phyloP scores from a whole-genome alignment of 2,888 invertebrate genomes.

The Metellina segmentata region DNA sequence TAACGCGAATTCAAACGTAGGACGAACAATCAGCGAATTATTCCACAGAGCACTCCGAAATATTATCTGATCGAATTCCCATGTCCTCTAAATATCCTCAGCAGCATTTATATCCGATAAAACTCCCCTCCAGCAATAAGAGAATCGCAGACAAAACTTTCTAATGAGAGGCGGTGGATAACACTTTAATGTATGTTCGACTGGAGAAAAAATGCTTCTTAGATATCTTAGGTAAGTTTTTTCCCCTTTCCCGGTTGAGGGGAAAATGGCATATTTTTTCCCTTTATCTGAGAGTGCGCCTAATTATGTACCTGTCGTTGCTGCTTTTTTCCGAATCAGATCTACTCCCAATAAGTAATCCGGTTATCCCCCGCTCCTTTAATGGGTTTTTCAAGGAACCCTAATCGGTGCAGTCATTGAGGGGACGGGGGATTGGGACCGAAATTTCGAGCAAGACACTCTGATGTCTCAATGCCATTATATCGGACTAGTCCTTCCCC shows the following conservation, averaged over 20 bases:
- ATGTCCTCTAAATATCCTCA: background rate
- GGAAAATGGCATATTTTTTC: conserved; percentile 41
- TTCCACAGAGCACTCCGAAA: background rate
- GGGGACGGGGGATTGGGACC: conserved; percentile 11
- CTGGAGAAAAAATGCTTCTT: conserved; percentile 40
- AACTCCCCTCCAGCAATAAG: background rate
- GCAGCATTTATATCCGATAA: conserved; percentile 27
- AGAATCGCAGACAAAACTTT: conserved; percentile 14
- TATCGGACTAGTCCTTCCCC: background rate
- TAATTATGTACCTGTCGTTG: conserved; percentile 60
- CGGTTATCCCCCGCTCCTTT: conserved; percentile 38
- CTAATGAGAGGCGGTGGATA: conserved; percentile 54
- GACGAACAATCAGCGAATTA: background rate
- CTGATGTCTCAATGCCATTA: background rate
- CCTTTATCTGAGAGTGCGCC: conserved; percentile 41
- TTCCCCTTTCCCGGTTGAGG: background rate
- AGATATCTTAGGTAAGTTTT: conserved; percentile 39
- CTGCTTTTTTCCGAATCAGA: conserved; percentile 12
- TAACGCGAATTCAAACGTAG: background rate
- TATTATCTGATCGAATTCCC: background rate
- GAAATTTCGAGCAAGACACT: conserved; percentile 14
- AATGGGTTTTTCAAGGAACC: conserved; percentile 40
- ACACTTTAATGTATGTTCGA: conserved; percentile 42
- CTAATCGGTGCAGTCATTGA: conserved; percentile 52
- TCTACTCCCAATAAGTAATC: conserved; percentile 39